These are phyloP conservation scores for Spinibarbus caldwelli DNA, from an alignment of 2,797 vertebrate genomes.

Conservation along the genomic window DNA sequence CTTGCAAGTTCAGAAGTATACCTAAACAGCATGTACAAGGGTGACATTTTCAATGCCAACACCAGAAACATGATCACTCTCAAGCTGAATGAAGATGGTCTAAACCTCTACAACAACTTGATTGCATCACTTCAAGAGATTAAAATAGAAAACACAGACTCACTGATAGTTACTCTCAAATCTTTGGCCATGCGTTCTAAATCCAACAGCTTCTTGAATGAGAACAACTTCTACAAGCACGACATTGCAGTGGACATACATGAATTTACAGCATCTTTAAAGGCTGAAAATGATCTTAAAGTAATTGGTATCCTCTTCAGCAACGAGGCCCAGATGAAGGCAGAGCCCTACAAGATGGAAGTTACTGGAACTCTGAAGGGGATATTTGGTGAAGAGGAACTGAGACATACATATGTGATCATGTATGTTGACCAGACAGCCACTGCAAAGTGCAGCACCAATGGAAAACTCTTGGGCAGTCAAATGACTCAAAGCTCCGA, in stretches of 20 bases:
- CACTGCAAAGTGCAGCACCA: constrained; percentile 84
- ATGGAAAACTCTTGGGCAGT: constrained; percentile 79
- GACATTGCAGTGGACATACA: constrained; percentile 82
- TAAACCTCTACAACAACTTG: constrained; percentile 84
- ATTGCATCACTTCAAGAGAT: constrained; percentile 84
- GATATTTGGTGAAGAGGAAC: constrained; percentile 78
- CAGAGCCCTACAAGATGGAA: constrained; percentile 81
- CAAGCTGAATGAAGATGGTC: constrained; percentile 83
- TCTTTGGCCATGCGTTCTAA: constrained; percentile 82
- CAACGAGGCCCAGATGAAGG: constrained; percentile 81
- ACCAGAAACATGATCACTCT: constrained; percentile 85
- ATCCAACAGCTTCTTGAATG: constrained; percentile 84
- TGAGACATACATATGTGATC: constrained; percentile 87
- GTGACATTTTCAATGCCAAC: constrained; percentile 80
- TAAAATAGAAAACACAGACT: constrained; percentile 83
- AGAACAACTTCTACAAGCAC: constrained; percentile 87
- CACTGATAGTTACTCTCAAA: constrained; percentile 79
- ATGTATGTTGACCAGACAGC: constrained; percentile 77
- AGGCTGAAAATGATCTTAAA: constrained; percentile 84
- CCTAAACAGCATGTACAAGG: constrained; percentile 80
- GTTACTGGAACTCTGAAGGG: constrained; percentile 83
- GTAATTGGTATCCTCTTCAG: constrained; percentile 77
- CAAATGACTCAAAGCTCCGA: constrained; percentile 83
- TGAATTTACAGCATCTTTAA: constrained; percentile 73
- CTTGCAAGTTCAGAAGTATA: constrained; percentile 78